Evolutionary conservation across 2,113 vertebrate species (phyloP).

Genomic region (Sturnus vulgaris): DNA sequence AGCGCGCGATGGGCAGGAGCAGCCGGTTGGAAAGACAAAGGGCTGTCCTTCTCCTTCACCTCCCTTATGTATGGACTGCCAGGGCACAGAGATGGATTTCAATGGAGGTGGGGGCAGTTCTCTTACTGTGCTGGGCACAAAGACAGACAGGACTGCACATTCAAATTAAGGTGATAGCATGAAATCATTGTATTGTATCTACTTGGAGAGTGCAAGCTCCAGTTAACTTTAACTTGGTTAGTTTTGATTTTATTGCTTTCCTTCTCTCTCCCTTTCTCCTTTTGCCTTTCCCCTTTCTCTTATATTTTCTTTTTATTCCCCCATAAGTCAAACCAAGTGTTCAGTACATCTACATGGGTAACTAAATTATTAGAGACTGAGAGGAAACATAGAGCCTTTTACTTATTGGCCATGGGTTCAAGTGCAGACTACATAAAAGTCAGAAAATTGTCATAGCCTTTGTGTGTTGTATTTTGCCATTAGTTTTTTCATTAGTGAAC

Average conservation of each 20-base stretch:
- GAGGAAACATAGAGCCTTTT: not conserved
- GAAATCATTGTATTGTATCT: not conserved
- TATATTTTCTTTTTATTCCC: not conserved
- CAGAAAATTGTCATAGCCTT: not conserved
- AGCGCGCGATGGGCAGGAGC: not conserved
- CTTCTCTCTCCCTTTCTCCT: not conserved
- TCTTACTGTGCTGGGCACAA: not conserved
- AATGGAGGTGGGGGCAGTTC: not conserved
- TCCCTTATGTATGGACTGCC: not conserved
- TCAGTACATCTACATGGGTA: not conserved
- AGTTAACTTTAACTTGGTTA: not conserved
- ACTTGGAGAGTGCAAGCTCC: not conserved
- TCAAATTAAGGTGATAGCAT: not conserved
- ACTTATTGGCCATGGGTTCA: not conserved
- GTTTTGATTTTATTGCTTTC: not conserved
- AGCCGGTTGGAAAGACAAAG: not conserved
- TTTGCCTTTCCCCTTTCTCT: not conserved
- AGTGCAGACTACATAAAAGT: not conserved
- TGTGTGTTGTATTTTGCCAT: not conserved
- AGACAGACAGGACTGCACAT: not conserved
- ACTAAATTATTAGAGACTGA: not conserved
- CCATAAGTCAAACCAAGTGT: not conserved
- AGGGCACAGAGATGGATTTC: not conserved
- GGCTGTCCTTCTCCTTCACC: not conserved
- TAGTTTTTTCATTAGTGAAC: not conserved